These are phyloP conservation scores for Diadema setosum DNA, from an alignment of 35 echinoderm and acorn worm genomes.

Conservation along the genomic window DNA sequence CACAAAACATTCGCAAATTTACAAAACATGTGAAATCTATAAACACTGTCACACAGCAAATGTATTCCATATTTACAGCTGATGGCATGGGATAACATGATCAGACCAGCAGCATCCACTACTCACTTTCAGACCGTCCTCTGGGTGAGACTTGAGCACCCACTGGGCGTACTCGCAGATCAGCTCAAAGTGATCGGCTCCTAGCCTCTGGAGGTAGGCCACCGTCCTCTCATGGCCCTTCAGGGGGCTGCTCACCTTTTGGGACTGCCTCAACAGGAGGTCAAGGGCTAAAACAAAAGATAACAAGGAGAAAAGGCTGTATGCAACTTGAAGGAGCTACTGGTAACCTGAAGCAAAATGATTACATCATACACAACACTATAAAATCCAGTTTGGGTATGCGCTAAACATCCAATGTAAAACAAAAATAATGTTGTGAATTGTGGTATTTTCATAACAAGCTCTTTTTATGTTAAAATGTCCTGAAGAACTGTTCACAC, in stretches of 20 bases:
- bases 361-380: neutral
- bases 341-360: neutral
- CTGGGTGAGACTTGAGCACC: constrained; percentile 90
- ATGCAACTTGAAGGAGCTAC: neutral
- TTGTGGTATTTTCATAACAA: too few relatives aligned
- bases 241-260: constrained; percentile 83
- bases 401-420: neutral
- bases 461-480: too few relatives aligned
- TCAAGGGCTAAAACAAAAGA: constrained; percentile 72
- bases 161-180: constrained; percentile 90
- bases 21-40: too few relatives aligned
- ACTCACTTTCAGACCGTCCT: constrained; percentile 93
- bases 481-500: too few relatives aligned
- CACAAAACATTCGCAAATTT: too few relatives aligned
- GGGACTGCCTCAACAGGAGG: constrained; percentile 83
- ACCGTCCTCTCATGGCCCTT: constrained; percentile 97
- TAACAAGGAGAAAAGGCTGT: too few relatives aligned
- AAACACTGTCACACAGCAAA: too few relatives aligned
- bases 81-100: too few relatives aligned
- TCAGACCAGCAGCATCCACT: neutral
- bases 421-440: too few relatives aligned
- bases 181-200: constrained; percentile 64
- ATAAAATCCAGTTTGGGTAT: neutral
- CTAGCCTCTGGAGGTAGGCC: constrained; percentile 80
- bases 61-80: too few relatives aligned